Evolutionary conservation across 2,888 invertebrate species (phyloP).

Genomic region (Schizaphis graminum): DNA sequence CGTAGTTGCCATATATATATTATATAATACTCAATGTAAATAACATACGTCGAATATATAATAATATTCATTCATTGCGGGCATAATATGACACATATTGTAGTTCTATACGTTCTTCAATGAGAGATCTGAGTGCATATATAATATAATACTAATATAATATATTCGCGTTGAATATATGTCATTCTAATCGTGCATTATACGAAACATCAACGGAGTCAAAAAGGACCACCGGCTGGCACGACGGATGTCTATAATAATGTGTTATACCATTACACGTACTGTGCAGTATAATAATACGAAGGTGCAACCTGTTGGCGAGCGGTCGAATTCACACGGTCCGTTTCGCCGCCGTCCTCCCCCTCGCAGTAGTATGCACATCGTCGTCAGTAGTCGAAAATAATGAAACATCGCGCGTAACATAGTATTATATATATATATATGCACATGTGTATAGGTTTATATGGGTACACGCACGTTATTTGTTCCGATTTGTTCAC

Average conservation of each 20-base stretch:
- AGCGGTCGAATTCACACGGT: slow-evolving; percentile 59
- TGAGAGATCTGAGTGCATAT: background rate
- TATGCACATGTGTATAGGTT: too few relatives aligned
- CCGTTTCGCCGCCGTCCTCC: background rate
- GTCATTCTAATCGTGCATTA: background rate
- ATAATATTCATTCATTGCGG: slow-evolving; percentile 1
- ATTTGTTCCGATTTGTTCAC: background rate
- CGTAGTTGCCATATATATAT: background rate
- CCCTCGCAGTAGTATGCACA: background rate
- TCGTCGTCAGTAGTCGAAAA: background rate
- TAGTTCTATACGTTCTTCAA: background rate
- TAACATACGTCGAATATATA: background rate
- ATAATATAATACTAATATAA: slow-evolving; percentile 12
- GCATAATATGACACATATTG: background rate
- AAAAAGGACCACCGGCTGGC: slow-evolving; percentile 59
- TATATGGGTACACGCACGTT: background rate
- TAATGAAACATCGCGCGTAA: background rate
- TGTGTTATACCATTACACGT: slow-evolving; percentile 5
- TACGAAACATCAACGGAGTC: slow-evolving; percentile 24
- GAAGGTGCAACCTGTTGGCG: slow-evolving; percentile 57
- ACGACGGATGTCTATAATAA: background rate
- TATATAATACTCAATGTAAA: background rate
- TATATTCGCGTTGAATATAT: background rate
- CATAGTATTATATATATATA: background rate
- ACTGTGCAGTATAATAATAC: background rate